Percentiles rank a stretch among this genome's conserved stretches.
Conservation (phyloP, 1,140 invertebrate genomes). For the Hydropsyche tenuis region DNA sequence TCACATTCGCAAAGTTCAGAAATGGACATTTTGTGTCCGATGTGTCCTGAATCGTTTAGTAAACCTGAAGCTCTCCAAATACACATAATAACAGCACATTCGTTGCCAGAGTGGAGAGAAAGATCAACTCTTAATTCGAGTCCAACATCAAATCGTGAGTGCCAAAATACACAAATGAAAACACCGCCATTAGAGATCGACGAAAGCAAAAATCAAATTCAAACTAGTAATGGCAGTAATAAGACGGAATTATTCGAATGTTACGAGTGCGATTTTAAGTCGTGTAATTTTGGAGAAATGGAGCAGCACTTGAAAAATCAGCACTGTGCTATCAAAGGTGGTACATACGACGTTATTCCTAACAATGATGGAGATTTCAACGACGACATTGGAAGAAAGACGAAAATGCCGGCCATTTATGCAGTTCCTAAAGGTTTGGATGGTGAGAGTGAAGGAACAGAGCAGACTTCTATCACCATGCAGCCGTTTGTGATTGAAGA, state of each 20-base stretch:
- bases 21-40: slow-evolving; percentile 48
- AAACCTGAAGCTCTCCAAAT: slow-evolving; percentile 48
- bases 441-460: slow-evolving; percentile 52
- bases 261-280: slow-evolving; percentile 71
- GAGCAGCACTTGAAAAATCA: slow-evolving; percentile 71
- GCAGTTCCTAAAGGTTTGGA: slow-evolving; percentile 63
- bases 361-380: slow-evolving; percentile 61
- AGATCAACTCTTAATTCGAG: slow-evolving; percentile 37
- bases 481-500: slow-evolving; percentile 86
- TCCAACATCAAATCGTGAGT: slow-evolving; percentile 41
- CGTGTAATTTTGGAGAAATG: slow-evolving; percentile 67
- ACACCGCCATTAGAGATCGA: slow-evolving; percentile 53
- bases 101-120: slow-evolving; percentile 48
- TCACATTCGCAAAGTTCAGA: slow-evolving; percentile 67
- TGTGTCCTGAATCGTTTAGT: slow-evolving; percentile 50
- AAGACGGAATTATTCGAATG: slow-evolving; percentile 62
- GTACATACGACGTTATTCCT: slow-evolving; percentile 56
- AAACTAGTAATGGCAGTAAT: slow-evolving; percentile 36
- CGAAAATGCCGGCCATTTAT: slow-evolving; percentile 66
- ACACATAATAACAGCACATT: slow-evolving; percentile 47
- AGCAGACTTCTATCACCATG: slow-evolving; percentile 69
- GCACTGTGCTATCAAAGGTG: slow-evolving; percentile 57
- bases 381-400: slow-evolving; percentile 62
- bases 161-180: slow-evolving; percentile 45
- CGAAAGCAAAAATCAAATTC: slow-evolving; percentile 53